Base-by-base conservation (phyloP, 2,797 vertebrate species). In the Anguilla pacifica region DNA sequence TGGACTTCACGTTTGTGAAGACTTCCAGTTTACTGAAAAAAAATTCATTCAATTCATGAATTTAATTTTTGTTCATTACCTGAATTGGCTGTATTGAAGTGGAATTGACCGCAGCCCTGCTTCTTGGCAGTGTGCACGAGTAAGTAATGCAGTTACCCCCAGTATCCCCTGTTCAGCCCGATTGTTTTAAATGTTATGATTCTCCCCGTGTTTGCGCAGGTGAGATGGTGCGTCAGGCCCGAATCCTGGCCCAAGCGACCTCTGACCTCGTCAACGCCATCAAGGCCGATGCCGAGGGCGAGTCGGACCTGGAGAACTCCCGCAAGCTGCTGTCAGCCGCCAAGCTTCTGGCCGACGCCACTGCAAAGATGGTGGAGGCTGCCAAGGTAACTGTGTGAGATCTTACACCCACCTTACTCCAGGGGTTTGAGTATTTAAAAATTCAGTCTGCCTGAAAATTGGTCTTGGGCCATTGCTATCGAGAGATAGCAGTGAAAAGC, bases 211-310 rank as follows among this genome's bases (percentile, higher is more conserved):
- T 31, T 59, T 13, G 88, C 39, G 51, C 91, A 99, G 98, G 98
- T 61, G 98, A 99, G 92, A 99, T 99, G 98, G 98, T 99, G n/a
- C 97, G 98, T 10, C 98, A 99, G 94, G 98, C 98, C 31, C 97
- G 98, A 51, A 99, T 99, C 91, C 96, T 99, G 2, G 98, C 98
- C 11, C 98, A 99, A 91, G 98, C 98, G 49, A 99, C 98, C 0
- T 99, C 98, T 0, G 98, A 99, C 91, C 95, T 99, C 55, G 98
- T 99, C 87, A 99, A 99, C 0, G 98, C 98, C 90, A 99, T 99
- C 94, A 99, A 99, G 93, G 98, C 98, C 0, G 98, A 99, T 0
- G 98, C 98, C 0, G 98, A 99, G 86, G 98, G 98, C 57, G 98
- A 99, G 89, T 96, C 97, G 0, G 98, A 99, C 89, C 94, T 99